Evolutionary conservation across 1,140 invertebrate genomes (phyloP), one percentile per base, ranked within the genome.

Genomic region (Stenopsyche tienmushanensis): DNA sequence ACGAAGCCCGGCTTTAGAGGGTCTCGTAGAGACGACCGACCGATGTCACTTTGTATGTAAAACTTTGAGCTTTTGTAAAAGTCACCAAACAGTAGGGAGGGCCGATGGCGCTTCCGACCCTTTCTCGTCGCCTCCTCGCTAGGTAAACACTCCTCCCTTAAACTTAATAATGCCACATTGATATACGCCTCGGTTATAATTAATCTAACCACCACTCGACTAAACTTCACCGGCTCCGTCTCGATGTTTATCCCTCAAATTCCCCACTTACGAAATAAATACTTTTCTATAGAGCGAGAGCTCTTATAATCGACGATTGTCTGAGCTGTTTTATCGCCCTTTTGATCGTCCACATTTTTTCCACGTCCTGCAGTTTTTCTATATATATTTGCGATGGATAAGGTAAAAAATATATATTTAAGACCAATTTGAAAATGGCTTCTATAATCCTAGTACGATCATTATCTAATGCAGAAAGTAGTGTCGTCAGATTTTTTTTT

Each of bases 101-200:
- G 13, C 29, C 29, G 5, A 13, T 13, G 5, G 29, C 5, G 13
- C 29, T 13, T 13, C 13, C 29, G 5, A 13, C 29, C 13, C 13
- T 42, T 23, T 8, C 29, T 42, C 20, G 34, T 55, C 5, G 29
- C 29, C 13, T 7, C 24, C 25, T 29, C 20, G 2, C 21, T 21
- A 15, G 54, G 26, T 29, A 55, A 39, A 55, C 53, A 34, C 29
- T 7, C 26, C 17, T 34, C 29, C 29, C 54, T 42, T 42, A 57
- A 57, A 57, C 29, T 57, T 57, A 57, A 57, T 57, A 57, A 57
- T 57, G 54, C 54, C 39, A 39, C 54, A 57, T 57, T 57, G 57
- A 60, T 60, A 60, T 47, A 60, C 57, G 57, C 57, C 44, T 60
- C 21, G 17, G 57, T 60, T 60, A 49, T 60, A 60, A 60, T 60